Percentiles rank a stretch among this genome's conserved stretches.
Evolutionary conservation across 2,113 vertebrate species (phyloP).

Genomic region (Andinoacara biseriatus): DNA sequence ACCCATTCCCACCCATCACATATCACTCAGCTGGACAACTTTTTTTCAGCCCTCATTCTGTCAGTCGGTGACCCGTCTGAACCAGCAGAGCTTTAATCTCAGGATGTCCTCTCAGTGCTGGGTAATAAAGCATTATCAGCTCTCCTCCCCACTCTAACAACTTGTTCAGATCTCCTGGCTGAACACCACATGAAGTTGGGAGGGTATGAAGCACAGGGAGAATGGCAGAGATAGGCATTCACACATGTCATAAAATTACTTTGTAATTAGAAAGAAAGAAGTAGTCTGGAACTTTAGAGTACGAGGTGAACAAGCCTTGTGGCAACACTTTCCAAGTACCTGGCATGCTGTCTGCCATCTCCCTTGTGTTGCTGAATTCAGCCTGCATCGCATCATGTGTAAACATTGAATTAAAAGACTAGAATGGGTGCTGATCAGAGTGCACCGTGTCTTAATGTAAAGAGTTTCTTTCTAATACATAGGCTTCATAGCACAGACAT

Average conservation of each 20-base stretch:
- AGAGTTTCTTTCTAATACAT: neutral
- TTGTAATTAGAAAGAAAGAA: slow-evolving; percentile 39
- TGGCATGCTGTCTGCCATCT: slow-evolving; percentile 69
- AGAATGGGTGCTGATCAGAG: neutral
- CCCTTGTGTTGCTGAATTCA: slow-evolving; percentile 43
- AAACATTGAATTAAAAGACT: neutral
- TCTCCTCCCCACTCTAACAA: slow-evolving; percentile 46
- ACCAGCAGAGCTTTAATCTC: slow-evolving; percentile 70
- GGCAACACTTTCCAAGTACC: slow-evolving; percentile 72
- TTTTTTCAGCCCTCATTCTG: neutral
- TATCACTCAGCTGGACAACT: neutral
- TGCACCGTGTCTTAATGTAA: neutral
- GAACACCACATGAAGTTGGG: neutral
- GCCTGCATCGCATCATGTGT: neutral
- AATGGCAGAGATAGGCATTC: slow-evolving; percentile 18
- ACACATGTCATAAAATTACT: slow-evolving; percentile 24
- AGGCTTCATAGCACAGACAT: neutral
- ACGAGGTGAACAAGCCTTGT: slow-evolving; percentile 51
- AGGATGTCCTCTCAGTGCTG: slow-evolving; percentile 63
- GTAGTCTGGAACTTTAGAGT: neutral
- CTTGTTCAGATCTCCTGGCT: slow-evolving; percentile 39
- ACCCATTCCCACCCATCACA: no score
- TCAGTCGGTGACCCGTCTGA: slow-evolving; percentile 74
- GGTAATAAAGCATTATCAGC: slow-evolving; percentile 54
- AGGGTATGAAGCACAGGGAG: neutral